phyloP scores from a whole-genome alignment of 2,797 vertebrate genomes.

The Taenioides sp. region DNA sequence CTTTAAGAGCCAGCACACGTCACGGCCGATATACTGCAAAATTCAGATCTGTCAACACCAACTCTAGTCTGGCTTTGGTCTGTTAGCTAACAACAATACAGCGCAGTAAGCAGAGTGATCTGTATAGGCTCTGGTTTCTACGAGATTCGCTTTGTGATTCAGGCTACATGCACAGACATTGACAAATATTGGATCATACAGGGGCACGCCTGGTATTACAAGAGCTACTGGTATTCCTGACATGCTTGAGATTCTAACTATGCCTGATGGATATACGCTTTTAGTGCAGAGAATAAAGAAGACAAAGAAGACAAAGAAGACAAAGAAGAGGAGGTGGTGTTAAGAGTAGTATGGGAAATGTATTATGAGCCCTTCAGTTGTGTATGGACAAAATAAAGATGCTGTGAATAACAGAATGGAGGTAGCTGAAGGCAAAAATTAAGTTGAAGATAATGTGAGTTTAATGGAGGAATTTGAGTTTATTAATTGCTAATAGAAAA shows the following conservation, averaged over 20 bases:
- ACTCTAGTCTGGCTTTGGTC: neutral
- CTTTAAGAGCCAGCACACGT: constrained; percentile 40
- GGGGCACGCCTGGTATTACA: constrained; percentile 23
- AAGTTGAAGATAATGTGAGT: too few relatives aligned
- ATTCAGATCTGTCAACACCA: constrained; percentile 9
- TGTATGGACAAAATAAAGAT: neutral
- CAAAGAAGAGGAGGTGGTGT: constrained; percentile 2
- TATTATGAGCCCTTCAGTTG: neutral
- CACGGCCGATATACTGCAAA: constrained; percentile 33
- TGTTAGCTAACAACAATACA: neutral
- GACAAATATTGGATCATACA: constrained; percentile 37
- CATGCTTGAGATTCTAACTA: constrained; percentile 42
- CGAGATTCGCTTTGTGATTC: constrained; percentile 28
- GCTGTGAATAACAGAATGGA: too few relatives aligned
- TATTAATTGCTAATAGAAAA: too few relatives aligned
- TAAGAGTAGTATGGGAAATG: constrained; percentile 15
- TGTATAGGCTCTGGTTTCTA: neutral
- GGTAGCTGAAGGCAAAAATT: too few relatives aligned
- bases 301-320: constrained; percentile 10
- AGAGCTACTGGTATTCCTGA: constrained; percentile 48
- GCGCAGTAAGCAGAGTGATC: neutral
- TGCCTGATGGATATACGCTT: constrained; percentile 34
- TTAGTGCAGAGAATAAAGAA: constrained; percentile 22
- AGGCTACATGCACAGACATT: constrained; percentile 18
- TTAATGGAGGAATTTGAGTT: too few relatives aligned